These are phyloP conservation scores for Holothuria glaberrima DNA, from an alignment of 35 echinoderm and acorn worm genomes.

Conservation along the genomic window DNA sequence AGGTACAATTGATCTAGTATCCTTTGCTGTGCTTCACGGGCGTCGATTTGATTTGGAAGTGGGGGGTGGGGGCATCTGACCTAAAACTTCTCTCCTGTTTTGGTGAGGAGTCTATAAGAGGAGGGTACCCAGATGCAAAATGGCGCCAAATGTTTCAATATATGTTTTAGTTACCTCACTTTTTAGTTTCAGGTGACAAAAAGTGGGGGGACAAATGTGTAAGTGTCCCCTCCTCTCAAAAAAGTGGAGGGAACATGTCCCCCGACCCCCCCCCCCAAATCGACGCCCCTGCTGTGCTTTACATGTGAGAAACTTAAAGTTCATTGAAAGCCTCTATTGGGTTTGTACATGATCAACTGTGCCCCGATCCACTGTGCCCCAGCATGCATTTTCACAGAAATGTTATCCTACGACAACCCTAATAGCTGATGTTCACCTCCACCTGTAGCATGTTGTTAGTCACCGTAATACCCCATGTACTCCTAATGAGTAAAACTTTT, in stretches of 20 bases:
- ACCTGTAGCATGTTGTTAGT: neutral
- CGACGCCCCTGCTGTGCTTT: neutral
- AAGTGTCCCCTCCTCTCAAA: too few relatives aligned
- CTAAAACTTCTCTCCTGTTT: too few relatives aligned
- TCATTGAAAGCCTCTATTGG: constrained; percentile 8
- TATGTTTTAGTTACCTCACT: too few relatives aligned
- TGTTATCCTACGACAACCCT: neutral
- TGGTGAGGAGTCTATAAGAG: too few relatives aligned
- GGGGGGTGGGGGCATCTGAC: too few relatives aligned
- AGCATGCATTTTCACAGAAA: neutral
- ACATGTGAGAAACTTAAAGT: neutral
- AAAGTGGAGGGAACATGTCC: too few relatives aligned
- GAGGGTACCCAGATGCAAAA: too few relatives aligned
- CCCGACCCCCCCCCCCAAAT: too few relatives aligned
- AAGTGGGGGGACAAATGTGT: too few relatives aligned
- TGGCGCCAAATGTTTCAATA: too few relatives aligned
- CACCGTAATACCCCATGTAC: constrained; percentile 8
- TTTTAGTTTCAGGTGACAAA: too few relatives aligned
- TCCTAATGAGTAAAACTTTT: neutral
- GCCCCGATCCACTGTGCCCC: constrained; percentile 1
- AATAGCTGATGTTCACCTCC: neutral
- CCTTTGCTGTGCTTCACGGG: neutral
- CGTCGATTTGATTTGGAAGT: too few relatives aligned
- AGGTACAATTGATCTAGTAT: neutral
- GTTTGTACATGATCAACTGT: constrained; percentile 28